Percentiles rank a stretch among this genome's conserved stretches.
Evolutionary conservation across 2,113 vertebrate species (phyloP).

Genomic region (Prionailurus bengalensis): DNA sequence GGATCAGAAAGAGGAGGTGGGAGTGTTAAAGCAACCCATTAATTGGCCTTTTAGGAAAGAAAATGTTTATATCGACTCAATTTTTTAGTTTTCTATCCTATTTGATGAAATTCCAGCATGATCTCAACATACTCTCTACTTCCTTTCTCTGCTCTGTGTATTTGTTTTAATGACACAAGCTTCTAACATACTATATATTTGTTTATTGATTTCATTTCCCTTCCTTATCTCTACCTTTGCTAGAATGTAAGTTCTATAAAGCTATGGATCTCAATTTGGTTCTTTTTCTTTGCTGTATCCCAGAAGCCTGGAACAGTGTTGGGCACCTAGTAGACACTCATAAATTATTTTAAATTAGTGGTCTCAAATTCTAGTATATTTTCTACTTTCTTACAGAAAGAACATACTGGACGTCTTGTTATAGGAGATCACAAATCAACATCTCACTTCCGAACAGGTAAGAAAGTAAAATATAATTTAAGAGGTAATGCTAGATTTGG

Average conservation of each 20-base stretch:
- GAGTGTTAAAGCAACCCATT: conserved; percentile 46
- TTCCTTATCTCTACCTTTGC: background rate
- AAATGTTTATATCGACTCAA: conserved; percentile 13
- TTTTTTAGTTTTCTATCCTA: conserved; percentile 6
- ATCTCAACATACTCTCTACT: background rate
- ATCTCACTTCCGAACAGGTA: conserved; percentile 93
- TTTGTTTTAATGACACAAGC: background rate
- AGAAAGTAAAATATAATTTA: conserved; percentile 80
- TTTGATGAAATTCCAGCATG: conserved; percentile 43
- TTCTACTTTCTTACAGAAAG: conserved; percentile 88
- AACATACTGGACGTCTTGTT: conserved; percentile 92
- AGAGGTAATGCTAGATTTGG: conserved; percentile 23
- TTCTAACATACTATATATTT: background rate
- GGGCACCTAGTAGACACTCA: background rate
- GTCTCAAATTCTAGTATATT: conserved; percentile 83
- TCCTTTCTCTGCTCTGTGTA: background rate
- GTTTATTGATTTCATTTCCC: background rate
- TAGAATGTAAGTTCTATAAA: conserved; percentile 41
- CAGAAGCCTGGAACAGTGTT: conserved; percentile 3
- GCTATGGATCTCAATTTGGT: conserved; percentile 12
- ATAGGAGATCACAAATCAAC: conserved; percentile 93
- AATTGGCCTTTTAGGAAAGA: conserved; percentile 16
- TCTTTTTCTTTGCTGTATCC: background rate
- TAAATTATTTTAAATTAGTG: conserved; percentile 41
- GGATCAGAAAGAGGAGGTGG: background rate